Percentiles rank a stretch among this genome's conserved stretches.
phyloP scores from a whole-genome alignment of 2,888 invertebrate genomes.

The Orthosia incerta region DNA sequence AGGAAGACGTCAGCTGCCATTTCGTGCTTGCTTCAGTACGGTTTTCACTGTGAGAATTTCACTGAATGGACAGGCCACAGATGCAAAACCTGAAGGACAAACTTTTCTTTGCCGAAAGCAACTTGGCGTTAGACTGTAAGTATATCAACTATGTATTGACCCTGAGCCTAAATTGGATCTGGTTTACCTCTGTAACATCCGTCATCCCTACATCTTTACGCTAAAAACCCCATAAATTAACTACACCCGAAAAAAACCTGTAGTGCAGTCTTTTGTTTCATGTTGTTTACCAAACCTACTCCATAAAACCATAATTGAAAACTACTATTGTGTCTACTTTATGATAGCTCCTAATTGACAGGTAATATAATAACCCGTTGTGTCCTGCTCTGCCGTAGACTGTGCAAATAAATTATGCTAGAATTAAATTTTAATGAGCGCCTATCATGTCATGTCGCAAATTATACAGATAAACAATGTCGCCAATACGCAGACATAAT shows the following conservation, averaged over 20 bases:
- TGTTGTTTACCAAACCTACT: not conserved
- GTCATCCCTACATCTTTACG: too few species aligned
- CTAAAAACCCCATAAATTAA: too few species aligned
- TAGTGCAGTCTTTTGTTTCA: not conserved
- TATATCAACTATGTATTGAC: too few species aligned
- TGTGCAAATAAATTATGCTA: slow-evolving; percentile 66
- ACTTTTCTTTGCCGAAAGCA: too few species aligned
- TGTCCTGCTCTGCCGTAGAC: slow-evolving; percentile 32
- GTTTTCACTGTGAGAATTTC: too few species aligned
- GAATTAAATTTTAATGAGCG: slow-evolving; percentile 69
- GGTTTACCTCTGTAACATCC: too few species aligned
- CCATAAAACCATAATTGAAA: slow-evolving; percentile 25
- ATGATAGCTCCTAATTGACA: slow-evolving; percentile 57
- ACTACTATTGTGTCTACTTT: slow-evolving; percentile 17
- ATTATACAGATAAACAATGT: slow-evolving; percentile 50
- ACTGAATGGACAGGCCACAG: too few species aligned
- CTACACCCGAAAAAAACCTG: not conserved
- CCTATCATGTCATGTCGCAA: slow-evolving; percentile 65
- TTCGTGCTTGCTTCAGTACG: too few species aligned
- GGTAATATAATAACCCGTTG: slow-evolving; percentile 57
- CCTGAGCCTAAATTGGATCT: too few species aligned
- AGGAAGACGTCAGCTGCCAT: too few species aligned
- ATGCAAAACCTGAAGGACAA: too few species aligned
- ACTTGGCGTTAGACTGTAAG: too few species aligned
- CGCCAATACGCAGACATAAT: slow-evolving; percentile 39